Evolutionary conservation across 2,888 invertebrate species (phyloP).

Genomic region (Tholera decimalis): DNA sequence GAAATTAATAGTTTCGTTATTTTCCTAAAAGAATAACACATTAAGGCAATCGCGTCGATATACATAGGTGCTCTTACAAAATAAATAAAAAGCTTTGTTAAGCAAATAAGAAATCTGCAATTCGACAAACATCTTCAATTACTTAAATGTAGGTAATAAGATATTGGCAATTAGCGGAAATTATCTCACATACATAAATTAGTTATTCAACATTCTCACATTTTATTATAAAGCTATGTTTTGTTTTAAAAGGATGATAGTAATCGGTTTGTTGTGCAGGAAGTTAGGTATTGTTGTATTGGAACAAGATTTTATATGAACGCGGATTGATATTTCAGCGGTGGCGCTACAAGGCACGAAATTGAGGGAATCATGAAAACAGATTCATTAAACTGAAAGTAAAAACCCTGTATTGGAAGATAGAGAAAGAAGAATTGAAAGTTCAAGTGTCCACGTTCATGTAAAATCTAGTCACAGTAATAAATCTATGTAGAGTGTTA

Average conservation of each 20-base stretch:
- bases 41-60: slow-evolving; percentile 54
- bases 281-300: neutral
- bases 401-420: neutral
- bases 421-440: neutral
- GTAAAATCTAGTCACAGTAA: slow-evolving; percentile 20
- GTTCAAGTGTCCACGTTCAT: slow-evolving; percentile 40
- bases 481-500: slow-evolving; percentile 14
- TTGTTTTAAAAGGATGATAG: slow-evolving; percentile 27
- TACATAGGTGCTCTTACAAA: slow-evolving; percentile 36
- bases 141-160: slow-evolving; percentile 28
- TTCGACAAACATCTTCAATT: slow-evolving; percentile 13
- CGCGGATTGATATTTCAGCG: neutral
- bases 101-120: slow-evolving; percentile 25
- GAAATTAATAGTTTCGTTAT: slow-evolving; percentile 57
- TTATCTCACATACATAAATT: slow-evolving; percentile 16
- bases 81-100: slow-evolving; percentile 36
- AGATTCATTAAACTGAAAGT: neutral
- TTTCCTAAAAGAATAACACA: slow-evolving; percentile 57
- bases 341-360: neutral
- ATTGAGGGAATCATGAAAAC: neutral
- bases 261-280: slow-evolving; percentile 16
- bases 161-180: slow-evolving; percentile 40
- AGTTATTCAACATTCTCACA: slow-evolving; percentile 31
- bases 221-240: slow-evolving; percentile 31
- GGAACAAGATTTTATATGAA: slow-evolving; percentile 30